phyloP scores from a whole-genome alignment of 2,797 vertebrate species.

The Poecilia gillii region DNA sequence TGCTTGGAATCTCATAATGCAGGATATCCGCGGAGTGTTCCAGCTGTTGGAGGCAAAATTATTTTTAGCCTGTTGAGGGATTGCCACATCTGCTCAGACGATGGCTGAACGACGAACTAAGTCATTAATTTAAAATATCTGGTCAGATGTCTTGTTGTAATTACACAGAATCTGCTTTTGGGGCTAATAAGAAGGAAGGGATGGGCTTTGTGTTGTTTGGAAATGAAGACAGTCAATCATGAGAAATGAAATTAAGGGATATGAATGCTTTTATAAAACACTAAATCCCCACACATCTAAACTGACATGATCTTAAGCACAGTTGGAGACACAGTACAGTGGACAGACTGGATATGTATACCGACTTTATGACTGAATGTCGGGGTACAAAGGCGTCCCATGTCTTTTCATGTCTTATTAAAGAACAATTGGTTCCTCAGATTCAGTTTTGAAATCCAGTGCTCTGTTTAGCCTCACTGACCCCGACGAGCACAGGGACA shows the following conservation, averaged over 20 bases:
- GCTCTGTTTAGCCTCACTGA: conserved; percentile 54
- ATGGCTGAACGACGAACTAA: conserved; percentile 38
- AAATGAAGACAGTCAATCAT: conserved; percentile 34
- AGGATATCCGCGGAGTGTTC: conserved; percentile 34
- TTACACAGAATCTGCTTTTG: conserved; percentile 12
- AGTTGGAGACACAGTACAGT: conserved; percentile 36
- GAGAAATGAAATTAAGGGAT: conserved; percentile 9
- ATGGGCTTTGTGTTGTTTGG: conserved; percentile 17
- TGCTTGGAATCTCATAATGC: conserved; percentile 20
- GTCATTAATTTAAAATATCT: conserved; percentile 21
- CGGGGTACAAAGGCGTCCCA: conserved; percentile 36
- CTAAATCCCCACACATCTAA: conserved; percentile 29
- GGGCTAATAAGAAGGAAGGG: conserved; percentile 10
- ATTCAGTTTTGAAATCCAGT: conserved; percentile 52
- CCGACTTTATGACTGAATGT: conserved; percentile 38
- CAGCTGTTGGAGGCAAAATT: conserved; percentile 41
- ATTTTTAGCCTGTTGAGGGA: conserved; percentile 34
- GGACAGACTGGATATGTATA: conserved; percentile 25
- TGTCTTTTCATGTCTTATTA: conserved; percentile 64
- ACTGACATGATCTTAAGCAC: conserved; percentile 28
- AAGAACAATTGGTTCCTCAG: conserved; percentile 60
- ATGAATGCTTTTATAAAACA: background rate
- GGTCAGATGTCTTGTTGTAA: conserved; percentile 9
- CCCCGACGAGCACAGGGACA: conserved; percentile 17
- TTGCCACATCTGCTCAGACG: conserved; percentile 15